These are phyloP conservation scores for Gasterosteus aculeatus DNA, from an alignment of 2,113 vertebrate species.

Conservation along the genomic window DNA sequence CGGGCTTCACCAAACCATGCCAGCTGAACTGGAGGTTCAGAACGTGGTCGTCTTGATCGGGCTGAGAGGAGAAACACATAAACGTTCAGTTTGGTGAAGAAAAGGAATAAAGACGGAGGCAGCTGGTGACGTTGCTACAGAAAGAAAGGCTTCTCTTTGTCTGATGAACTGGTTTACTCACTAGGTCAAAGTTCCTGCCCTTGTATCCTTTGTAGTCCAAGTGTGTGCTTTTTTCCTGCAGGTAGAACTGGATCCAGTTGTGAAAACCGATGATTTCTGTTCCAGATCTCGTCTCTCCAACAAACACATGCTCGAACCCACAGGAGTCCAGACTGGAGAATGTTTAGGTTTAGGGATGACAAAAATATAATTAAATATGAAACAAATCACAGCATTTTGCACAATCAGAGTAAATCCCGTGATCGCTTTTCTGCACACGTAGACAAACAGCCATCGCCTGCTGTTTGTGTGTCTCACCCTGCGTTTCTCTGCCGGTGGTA, in stretches of 20 bases:
- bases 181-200: slow-evolving; percentile 59
- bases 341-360: slow-evolving; percentile 6
- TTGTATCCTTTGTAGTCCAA: slow-evolving; percentile 90
- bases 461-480: slow-evolving; percentile 74
- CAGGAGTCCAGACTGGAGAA: slow-evolving; percentile 83
- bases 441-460: not conserved
- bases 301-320: slow-evolving; percentile 90
- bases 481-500: slow-evolving; percentile 81
- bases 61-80: slow-evolving; percentile 69
- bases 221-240: slow-evolving; percentile 83
- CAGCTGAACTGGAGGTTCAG: slow-evolving; percentile 91
- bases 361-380: slow-evolving; percentile 3
- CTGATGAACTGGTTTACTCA: slow-evolving; percentile 32
- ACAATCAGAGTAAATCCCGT: not conserved
- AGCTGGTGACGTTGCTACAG: not conserved
- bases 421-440: not conserved
- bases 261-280: slow-evolving; percentile 86
- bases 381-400: not conserved
- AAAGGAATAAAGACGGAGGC: not conserved
- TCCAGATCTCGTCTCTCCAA: slow-evolving; percentile 84
- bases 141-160: not conserved
- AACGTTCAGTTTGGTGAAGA: not conserved
- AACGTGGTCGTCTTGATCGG: slow-evolving; percentile 86
- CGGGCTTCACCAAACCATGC: slow-evolving; percentile 85
- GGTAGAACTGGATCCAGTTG: slow-evolving; percentile 91